phyloP scores from a whole-genome alignment of 2,797 vertebrate species.

The Lerista edwardsae region DNA sequence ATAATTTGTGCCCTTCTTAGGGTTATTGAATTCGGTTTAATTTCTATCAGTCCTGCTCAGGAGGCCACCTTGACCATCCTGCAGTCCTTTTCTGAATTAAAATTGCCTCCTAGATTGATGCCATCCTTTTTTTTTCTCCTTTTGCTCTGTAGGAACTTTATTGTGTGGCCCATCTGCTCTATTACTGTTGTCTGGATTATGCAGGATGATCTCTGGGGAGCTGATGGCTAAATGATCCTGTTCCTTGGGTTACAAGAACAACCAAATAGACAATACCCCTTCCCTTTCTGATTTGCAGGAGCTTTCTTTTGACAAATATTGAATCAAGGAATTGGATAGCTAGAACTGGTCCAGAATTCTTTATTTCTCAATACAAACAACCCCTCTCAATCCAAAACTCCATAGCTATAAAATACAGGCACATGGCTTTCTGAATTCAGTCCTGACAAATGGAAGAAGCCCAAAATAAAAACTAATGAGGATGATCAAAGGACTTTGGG shows the following conservation, averaged over 20 bases:
- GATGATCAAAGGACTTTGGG: background rate
- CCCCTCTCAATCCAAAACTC: too few relatives aligned
- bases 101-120: too few relatives aligned
- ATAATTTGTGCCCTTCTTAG: too few relatives aligned
- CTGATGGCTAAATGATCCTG: background rate
- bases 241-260: background rate
- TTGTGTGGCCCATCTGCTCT: background rate
- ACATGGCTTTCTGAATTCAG: background rate
- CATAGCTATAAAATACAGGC: background rate
- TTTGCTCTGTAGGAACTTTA: too few relatives aligned
- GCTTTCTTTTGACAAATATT: background rate
- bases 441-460: background rate
- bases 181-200: background rate
- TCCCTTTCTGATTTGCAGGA: background rate
- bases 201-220: background rate
- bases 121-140: too few relatives aligned
- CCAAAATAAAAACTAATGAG: background rate
- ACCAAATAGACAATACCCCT: background rate
- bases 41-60: too few relatives aligned
- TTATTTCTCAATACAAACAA: background rate
- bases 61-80: too few relatives aligned
- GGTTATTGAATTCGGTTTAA: too few relatives aligned
- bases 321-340: background rate
- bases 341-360: background rate
- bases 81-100: too few relatives aligned